Evolutionary conservation across 2,888 invertebrate genomes (phyloP), one percentile per base, ranked within the genome.

Genomic region (Physocephala rufipes): DNA sequence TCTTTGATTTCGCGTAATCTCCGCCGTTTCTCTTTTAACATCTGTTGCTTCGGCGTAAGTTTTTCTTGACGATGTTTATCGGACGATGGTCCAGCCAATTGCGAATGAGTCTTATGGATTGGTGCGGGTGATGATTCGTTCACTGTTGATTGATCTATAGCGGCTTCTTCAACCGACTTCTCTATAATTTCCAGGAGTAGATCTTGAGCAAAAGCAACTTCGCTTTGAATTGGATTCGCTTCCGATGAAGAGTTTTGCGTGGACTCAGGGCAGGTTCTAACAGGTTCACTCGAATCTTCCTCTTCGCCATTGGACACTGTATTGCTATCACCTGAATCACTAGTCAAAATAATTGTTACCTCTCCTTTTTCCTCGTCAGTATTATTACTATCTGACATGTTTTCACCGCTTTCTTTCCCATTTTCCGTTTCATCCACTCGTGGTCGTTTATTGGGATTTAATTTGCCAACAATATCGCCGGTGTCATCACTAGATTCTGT

Each of bases 1-100:
- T 85, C 83, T 68, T 84, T 83, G 70, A 83, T 84, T 63, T 85
- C 85, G n/a, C 84, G 83, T 2, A 79, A 82, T 63, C 79, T 79
- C 12, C 79, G 82, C 0, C 84, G 77, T 51, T 79, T 81, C 28
- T 83, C 84, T 70, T 77, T 69, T 0, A 81, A 73, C 43, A 78
- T 78, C 30, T 76, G 73, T 73, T 85, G 85, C 63, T 85, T 84
- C 0, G 84, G 81, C 1, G 85, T 84, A 2, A 83, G 5, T 66
- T 67, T 30, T 55, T 55, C 36, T 36, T 61, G 3, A 0, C 45
- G 49, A 19, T 49, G 15, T 19, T 49, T 49, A 19, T 3, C 49
- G 19, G 4, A 15, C 19, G n/a, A n/a, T n/a, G 19, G 49, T 49
- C n/a, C 49, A n/a, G 19, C 16, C 19, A 12, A 12, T 49, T n/a